Evolutionary conservation across 2,797 vertebrate species (phyloP).

Genomic region (Clarias laeviceps): DNA sequence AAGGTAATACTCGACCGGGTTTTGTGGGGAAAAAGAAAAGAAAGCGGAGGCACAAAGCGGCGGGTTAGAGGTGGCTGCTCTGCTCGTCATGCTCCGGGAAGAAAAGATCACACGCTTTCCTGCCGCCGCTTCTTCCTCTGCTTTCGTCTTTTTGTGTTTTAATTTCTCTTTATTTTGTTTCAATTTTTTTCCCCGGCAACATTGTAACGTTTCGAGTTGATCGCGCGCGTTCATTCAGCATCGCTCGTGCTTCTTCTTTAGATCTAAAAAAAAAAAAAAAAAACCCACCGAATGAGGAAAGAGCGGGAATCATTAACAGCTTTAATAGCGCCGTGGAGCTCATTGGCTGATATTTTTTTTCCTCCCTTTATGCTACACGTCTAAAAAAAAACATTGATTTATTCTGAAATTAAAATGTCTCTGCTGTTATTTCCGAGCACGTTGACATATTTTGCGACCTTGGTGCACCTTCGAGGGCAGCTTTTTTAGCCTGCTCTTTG

Average conservation of each 20-base stretch:
- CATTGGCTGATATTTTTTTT: neutral
- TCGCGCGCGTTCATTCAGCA: neutral
- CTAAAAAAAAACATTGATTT: neutral
- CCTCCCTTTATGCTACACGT: neutral
- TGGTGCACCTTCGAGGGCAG: slow-evolving; percentile 25
- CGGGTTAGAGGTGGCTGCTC: slow-evolving; percentile 79
- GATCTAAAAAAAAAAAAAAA: slow-evolving; percentile 9
- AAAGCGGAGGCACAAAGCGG: slow-evolving; percentile 77
- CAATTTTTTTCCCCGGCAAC: neutral
- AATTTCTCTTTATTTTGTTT: neutral
- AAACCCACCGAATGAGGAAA: neutral
- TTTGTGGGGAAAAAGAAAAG: slow-evolving; percentile 53
- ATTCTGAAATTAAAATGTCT: neutral
- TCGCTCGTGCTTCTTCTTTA: slow-evolving; percentile 7
- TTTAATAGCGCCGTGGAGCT: slow-evolving; percentile 24
- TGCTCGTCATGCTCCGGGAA: slow-evolving; percentile 65
- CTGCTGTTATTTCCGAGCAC: neutral
- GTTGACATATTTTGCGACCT: slow-evolving; percentile 26
- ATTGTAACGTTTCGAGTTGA: neutral
- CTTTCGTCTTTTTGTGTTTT: neutral
- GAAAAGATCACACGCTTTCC: slow-evolving; percentile 30
- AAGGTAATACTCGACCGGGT: slow-evolving; percentile 71
- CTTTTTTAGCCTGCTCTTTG: neutral
- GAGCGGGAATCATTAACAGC: slow-evolving; percentile 38
- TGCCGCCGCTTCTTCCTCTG: neutral